Evolutionary conservation across 2,797 vertebrate genomes (phyloP).

Genomic region (Rhinatrema bivittatum): DNA sequence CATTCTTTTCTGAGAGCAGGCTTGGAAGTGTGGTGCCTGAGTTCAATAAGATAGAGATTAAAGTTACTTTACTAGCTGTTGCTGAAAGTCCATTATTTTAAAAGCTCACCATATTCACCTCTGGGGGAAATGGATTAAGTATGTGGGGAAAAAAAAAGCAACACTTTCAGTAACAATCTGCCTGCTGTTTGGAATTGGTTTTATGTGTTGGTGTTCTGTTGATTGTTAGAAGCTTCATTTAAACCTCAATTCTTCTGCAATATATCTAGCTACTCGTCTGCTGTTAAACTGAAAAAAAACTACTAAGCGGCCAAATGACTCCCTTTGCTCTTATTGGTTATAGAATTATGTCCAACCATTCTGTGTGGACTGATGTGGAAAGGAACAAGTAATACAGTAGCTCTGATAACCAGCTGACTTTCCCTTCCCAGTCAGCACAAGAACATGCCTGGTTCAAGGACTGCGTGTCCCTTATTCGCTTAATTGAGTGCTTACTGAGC

Average conservation of each 20-base stretch:
- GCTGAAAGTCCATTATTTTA: slow-evolving; percentile 21
- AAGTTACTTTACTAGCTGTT: slow-evolving; percentile 14
- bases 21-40: slow-evolving; percentile 8
- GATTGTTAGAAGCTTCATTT: slow-evolving; percentile 25
- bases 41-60: slow-evolving; percentile 7
- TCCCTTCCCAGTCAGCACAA: no score
- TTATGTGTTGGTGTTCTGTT: slow-evolving; percentile 28
- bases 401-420: slow-evolving; percentile 7
- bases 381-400: slow-evolving; percentile 17
- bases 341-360: slow-evolving; percentile 36
- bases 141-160: slow-evolving; percentile 17
- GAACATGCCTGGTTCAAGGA: slow-evolving; percentile 32
- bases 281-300: slow-evolving; percentile 21
- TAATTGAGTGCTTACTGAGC: slow-evolving; percentile 31
- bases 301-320: slow-evolving; percentile 22
- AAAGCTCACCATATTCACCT: slow-evolving; percentile 23
- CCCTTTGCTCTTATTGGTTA: slow-evolving; percentile 15
- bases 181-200: slow-evolving; percentile 14
- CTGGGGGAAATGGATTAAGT: slow-evolving; percentile 22
- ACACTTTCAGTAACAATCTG: slow-evolving; percentile 13
- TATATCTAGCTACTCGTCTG: slow-evolving; percentile 15
- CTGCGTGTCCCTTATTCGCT: slow-evolving; percentile 44
- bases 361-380: slow-evolving; percentile 12
- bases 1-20: no score
- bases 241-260: slow-evolving; percentile 24